phyloP scores from a whole-genome alignment of 2,113 vertebrate genomes.

The Sialia sialis region DNA sequence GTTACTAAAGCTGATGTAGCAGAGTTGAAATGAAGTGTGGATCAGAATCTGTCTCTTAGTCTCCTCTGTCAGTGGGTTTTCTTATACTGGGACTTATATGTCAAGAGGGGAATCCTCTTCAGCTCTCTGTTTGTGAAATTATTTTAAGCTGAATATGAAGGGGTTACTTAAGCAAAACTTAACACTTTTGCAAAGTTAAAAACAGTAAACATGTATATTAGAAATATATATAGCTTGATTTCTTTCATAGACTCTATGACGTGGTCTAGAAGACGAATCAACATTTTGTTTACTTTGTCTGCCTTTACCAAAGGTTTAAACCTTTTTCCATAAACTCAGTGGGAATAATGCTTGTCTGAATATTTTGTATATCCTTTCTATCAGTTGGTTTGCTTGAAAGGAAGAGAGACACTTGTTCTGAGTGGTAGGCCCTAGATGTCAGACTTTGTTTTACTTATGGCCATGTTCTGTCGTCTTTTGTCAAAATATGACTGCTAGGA shows the following conservation, averaged over 20 bases:
- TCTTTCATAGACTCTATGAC: background rate
- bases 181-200: background rate
- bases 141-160: background rate
- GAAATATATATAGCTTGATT: background rate
- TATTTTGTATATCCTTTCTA: background rate
- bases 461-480: background rate
- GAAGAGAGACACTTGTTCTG: background rate
- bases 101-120: background rate
- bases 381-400: background rate
- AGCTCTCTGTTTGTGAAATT: background rate
- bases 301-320: background rate
- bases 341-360: background rate
- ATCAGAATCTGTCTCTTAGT: background rate
- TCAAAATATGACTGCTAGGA: background rate
- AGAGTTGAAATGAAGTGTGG: background rate
- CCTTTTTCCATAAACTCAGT: background rate
- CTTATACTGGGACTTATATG: background rate
- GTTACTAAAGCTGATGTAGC: background rate
- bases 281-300: background rate
- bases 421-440: background rate
- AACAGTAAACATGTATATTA: background rate
- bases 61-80: background rate
- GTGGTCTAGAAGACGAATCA: background rate
- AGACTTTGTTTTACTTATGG: background rate
- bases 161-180: background rate